Base-by-base conservation (phyloP, 2,888 invertebrate species). In the Lasioglossum morio region DNA sequence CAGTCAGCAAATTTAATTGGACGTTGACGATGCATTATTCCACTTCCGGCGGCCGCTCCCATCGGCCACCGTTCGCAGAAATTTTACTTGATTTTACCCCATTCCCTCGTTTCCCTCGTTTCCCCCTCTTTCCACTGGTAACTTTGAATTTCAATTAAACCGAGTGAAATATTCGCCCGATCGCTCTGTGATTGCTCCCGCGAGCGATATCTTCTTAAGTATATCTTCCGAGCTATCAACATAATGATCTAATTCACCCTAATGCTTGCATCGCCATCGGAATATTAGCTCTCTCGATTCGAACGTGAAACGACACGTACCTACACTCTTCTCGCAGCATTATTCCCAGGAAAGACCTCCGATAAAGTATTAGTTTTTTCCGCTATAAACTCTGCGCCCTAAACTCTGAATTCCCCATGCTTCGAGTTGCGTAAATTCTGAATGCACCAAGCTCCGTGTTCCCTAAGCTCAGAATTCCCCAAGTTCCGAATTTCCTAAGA, bases 1-100 rank as follows among this genome's bases (percentile, higher is more conserved):
- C 81, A 86, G 69, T 81, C 72, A 60, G 75, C 76, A 23, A 81
- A 84, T 84, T 85, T 86, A 86, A 86, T 86, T 84, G 85, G 46
- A 86, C 85, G 80, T 81, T 72, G 85, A 86, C 86, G 86, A 84
- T 72, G 85, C 85, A 84, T 86, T 84, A 80, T 75, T 80, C 60
- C 37, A 37, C 63, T 63, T 74, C 57, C 69, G 40, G 12, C 16
- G 30, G 34, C 16, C 37, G 40, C 34, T 34, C 30, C 30, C 19
- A 30, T 27, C 34, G 66, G 30, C 40, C n/a, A n/a, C 53, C 53
- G 27, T 37, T 73, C 48, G 72, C 46, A 40, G 43, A 60, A 78
- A 78, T 75, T 75, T 74, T 53, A 37, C 84, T 40, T 4, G n/a
- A 16, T 46, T 48, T 63, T 63, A 27, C 27, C 16, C 63, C 16